A percentile compares a stretch with the other conserved stretches of the same genome.
Evolutionary conservation across 2,888 invertebrate genomes (phyloP).

Genomic region (Acanthosepion pharaonis): DNA sequence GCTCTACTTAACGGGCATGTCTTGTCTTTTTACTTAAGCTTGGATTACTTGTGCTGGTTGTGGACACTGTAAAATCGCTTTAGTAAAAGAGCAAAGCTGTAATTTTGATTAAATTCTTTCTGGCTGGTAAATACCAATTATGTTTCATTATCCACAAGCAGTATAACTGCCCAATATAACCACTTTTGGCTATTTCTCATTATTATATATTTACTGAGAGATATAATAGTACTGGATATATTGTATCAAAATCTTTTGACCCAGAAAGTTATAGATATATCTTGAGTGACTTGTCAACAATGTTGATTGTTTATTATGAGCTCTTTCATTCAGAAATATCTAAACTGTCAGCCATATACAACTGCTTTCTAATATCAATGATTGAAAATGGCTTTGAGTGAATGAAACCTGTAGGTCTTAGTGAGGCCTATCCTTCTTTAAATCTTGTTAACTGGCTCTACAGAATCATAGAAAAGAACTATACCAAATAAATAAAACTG

Average conservation of each 20-base stretch:
- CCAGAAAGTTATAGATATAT: not conserved
- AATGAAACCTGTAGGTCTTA: too few relatives aligned
- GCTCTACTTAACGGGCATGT: not conserved
- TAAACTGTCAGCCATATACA: too few relatives aligned
- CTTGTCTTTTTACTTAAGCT: not conserved
- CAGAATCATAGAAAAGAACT: too few relatives aligned
- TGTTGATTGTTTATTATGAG: not conserved
- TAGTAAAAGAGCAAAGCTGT: not conserved
- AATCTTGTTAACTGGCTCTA: too few relatives aligned
- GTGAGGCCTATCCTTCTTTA: too few relatives aligned
- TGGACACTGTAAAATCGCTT: not conserved
- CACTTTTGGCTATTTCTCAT: not conserved
- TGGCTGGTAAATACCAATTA: not conserved
- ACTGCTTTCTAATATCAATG: too few relatives aligned
- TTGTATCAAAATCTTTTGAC: not conserved
- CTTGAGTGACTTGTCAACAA: not conserved
- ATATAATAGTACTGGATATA: not conserved
- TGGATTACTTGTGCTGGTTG: not conserved
- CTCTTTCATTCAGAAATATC: not conserved
- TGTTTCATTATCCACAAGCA: slow-evolving; percentile 33
- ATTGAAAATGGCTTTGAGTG: too few relatives aligned
- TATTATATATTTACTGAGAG: slow-evolving; percentile 21
- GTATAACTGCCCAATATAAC: not conserved
- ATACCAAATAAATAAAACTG: too few relatives aligned
- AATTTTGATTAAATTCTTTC: slow-evolving; percentile 13